Evolutionary conservation across 1,140 invertebrate species (phyloP).

Genomic region (Grapholita molesta): DNA sequence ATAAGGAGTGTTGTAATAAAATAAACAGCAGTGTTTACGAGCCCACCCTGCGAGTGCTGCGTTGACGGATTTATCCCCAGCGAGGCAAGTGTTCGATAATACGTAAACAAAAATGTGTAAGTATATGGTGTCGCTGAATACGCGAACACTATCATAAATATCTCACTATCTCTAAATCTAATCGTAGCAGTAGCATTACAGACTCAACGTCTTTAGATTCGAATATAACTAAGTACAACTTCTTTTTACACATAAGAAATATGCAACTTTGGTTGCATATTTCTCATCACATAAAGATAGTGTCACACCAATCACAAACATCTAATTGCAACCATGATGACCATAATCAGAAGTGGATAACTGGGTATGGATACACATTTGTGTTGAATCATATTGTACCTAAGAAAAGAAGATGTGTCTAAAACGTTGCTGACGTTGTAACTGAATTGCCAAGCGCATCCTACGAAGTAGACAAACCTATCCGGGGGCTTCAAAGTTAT

Average conservation of each 20-base stretch:
- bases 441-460: neutral
- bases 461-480: neutral
- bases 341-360: no score
- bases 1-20: conserved; percentile 51
- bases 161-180: neutral
- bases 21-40: conserved; percentile 50
- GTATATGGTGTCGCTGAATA: conserved; percentile 46
- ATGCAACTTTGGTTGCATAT: neutral
- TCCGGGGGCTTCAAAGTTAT: neutral
- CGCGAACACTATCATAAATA: neutral
- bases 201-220: no score
- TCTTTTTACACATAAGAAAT: neutral
- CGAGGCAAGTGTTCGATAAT: conserved; percentile 23
- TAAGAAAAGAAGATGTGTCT: no score
- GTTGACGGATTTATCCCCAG: conserved; percentile 55
- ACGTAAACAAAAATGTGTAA: conserved; percentile 23
- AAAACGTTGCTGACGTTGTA: neutral
- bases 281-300: neutral
- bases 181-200: no score
- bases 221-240: no score
- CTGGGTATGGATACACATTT: no score
- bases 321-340: neutral
- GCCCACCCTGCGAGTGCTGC: conserved; percentile 25
- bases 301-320: neutral
- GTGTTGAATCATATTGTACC: no score